A percentile compares a stretch with the other conserved stretches of the same genome.
Evolutionary conservation across 2,113 vertebrate species (phyloP).

Genomic region (Notiomystis cincta): DNA sequence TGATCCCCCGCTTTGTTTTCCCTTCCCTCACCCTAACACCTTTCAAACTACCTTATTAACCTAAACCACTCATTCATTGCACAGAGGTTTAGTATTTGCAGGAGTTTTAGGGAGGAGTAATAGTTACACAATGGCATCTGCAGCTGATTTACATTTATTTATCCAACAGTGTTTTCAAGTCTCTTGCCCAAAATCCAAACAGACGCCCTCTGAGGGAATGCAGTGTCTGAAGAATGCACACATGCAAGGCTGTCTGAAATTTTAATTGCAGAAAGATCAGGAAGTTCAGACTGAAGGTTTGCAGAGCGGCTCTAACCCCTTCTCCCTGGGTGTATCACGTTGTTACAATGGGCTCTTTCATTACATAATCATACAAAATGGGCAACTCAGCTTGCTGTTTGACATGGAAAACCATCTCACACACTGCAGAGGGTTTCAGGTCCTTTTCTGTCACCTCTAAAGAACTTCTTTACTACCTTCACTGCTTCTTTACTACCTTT

Average conservation of each 20-base stretch:
- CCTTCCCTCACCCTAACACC: conserved; percentile 39
- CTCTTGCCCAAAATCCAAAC: conserved; percentile 14
- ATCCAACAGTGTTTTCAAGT: neutral
- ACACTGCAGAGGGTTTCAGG: neutral
- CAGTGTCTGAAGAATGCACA: neutral
- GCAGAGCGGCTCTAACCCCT: neutral
- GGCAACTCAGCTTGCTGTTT: neutral
- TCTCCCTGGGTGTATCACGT: neutral
- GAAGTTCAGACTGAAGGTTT: neutral
- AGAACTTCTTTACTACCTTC: neutral
- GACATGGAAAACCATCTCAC: neutral
- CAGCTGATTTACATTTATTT: conserved; percentile 34
- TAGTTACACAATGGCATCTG: conserved; percentile 21
- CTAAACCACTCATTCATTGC: neutral
- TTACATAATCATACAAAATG: neutral
- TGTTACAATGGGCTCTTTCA: conserved; percentile 25
- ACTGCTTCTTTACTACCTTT: neutral
- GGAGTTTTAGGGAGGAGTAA: neutral
- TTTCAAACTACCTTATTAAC: conserved; percentile 32
- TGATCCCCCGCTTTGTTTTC: conserved; percentile 16
- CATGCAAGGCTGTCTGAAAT: conserved; percentile 18
- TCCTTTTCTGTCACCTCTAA: neutral
- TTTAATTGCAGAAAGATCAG: conserved; percentile 25
- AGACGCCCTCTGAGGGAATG: neutral
- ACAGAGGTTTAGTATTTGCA: neutral